Percentiles rank a stretch among this genome's conserved stretches.
These are phyloP conservation scores for Mus minutoides DNA, from an alignment of 2,797 vertebrate species.

Conservation along the genomic window DNA sequence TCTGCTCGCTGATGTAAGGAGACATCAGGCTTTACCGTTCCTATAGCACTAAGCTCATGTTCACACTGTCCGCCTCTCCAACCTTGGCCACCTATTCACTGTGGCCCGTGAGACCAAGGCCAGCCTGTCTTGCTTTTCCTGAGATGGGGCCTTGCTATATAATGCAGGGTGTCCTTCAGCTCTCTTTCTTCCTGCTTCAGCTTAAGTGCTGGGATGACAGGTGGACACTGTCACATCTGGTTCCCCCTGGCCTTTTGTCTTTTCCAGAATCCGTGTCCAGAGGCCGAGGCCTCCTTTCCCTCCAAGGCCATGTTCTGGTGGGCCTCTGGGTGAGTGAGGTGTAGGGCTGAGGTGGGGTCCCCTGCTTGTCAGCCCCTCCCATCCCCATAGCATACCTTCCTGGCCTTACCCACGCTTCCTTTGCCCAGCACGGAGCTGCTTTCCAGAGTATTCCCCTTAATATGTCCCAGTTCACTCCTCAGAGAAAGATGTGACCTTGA, in stretches of 20 bases:
- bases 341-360: background rate
- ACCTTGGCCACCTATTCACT: background rate
- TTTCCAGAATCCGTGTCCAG: constrained; percentile 95
- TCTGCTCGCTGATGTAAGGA: background rate
- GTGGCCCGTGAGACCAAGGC: background rate
- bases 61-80: background rate
- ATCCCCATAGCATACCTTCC: background rate
- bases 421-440: fast-evolving
- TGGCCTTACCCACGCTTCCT: background rate
- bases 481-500: background rate
- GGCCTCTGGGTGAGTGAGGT: constrained; percentile 94
- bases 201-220: background rate
- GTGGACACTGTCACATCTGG: background rate
- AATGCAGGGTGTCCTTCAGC: too few species aligned
- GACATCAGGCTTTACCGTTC: fast-evolving
- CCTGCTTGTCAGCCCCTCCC: background rate
- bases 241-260: constrained; percentile 69
- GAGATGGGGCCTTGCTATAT: background rate
- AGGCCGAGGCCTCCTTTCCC: constrained; percentile 93
- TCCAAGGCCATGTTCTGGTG: constrained; percentile 98
- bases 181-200: background rate
- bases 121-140: background rate
- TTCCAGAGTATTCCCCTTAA: background rate
- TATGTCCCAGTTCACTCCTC: background rate
- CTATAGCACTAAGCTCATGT: fast-evolving